Evolutionary conservation across 2,113 vertebrate species (phyloP).

Genomic region (Sylvilagus bachmani): DNA sequence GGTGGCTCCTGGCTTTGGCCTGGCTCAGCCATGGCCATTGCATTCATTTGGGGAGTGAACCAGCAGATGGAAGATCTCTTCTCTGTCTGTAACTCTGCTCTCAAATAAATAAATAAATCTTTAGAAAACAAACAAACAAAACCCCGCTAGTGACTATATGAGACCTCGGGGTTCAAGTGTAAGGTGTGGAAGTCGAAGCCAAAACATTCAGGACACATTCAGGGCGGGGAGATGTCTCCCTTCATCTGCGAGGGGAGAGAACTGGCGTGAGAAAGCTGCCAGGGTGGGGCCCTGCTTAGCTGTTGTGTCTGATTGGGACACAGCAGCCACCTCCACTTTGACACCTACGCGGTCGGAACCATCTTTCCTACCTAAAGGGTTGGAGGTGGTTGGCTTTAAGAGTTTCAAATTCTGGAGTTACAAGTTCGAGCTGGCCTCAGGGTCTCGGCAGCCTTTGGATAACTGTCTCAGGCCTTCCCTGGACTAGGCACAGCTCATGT

Average conservation of each 20-base stretch:
- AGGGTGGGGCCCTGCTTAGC: not conserved
- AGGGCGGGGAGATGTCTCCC: not conserved
- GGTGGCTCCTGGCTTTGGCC: no score
- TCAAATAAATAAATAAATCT: no score
- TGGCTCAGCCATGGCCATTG: no score
- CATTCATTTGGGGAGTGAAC: no score
- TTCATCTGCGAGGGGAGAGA: not conserved
- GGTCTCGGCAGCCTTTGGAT: not conserved
- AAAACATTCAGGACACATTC: not conserved
- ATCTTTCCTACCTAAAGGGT: not conserved
- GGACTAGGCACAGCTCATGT: not conserved
- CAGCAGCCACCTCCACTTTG: not conserved
- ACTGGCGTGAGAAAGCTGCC: not conserved
- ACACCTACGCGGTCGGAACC: not conserved
- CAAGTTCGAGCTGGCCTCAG: not conserved
- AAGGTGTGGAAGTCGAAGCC: not conserved
- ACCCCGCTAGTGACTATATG: not conserved
- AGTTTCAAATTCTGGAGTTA: not conserved
- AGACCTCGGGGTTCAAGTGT: conserved; percentile 63
- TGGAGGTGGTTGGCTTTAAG: not conserved
- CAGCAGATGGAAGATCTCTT: no score
- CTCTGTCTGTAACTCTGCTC: not conserved
- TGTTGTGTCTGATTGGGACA: not conserved
- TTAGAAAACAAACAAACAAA: no score
- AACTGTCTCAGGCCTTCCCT: not conserved